phyloP scores from a whole-genome alignment of 92 coral and sea anemone species.

The Chrysogorgia sp. region DNA sequence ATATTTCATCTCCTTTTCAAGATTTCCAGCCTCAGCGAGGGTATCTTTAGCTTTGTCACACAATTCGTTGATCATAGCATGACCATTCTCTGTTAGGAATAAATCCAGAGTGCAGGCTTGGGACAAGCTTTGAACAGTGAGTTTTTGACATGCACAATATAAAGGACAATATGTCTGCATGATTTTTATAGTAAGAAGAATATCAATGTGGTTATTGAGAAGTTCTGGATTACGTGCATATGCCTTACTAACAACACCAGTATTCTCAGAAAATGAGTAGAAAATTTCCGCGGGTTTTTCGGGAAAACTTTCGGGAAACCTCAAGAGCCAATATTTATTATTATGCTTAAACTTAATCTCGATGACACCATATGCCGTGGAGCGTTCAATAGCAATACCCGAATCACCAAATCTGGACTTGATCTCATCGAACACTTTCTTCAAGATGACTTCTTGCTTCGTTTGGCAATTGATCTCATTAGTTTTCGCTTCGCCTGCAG shows the following conservation, averaged over 20 bases:
- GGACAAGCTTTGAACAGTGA: background rate
- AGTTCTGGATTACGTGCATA: background rate
- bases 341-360: conserved; percentile 34
- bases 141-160: background rate
- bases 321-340: background rate
- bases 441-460: background rate
- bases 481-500: background rate
- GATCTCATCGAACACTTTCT: background rate
- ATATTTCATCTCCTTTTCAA: background rate
- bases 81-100: background rate
- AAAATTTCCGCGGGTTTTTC: conserved; percentile 3
- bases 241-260: background rate
- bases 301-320: conserved; percentile 22
- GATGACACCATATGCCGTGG: background rate
- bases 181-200: background rate
- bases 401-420: background rate
- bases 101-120: background rate
- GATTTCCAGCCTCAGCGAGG: background rate
- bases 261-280: background rate
- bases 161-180: background rate
- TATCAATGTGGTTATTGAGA: background rate
- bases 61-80: background rate
- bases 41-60: background rate
- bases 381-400: background rate
- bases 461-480: background rate